Evolutionary conservation across 2,113 vertebrate species (phyloP).

Genomic region (Colinus virginianus): DNA sequence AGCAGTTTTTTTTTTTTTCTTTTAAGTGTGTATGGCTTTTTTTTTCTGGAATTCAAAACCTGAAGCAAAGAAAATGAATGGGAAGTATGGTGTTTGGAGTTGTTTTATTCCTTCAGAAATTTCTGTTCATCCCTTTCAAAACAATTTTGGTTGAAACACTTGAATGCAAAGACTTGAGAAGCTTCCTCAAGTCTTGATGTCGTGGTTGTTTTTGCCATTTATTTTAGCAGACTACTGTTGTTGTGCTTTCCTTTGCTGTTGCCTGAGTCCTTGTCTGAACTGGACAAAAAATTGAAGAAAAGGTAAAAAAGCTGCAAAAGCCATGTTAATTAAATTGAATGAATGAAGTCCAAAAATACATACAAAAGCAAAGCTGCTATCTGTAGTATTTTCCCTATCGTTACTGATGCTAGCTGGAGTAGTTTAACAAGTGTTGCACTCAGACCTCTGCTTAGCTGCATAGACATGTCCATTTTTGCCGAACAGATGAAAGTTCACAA

Average conservation of each 20-base stretch:
- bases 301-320: neutral
- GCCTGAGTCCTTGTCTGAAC: neutral
- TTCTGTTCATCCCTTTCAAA: neutral
- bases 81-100: neutral
- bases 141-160: neutral
- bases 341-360: neutral
- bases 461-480: neutral
- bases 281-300: neutral
- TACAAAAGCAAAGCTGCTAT: neutral
- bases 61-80: neutral
- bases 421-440: neutral
- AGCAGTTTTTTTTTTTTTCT: neutral
- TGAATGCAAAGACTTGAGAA: neutral
- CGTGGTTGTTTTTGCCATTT: neutral
- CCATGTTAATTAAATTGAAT: neutral
- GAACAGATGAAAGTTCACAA: neutral
- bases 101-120: conserved; percentile 15
- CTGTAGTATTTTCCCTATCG: neutral
- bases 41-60: neutral
- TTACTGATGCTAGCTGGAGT: neutral
- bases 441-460: neutral
- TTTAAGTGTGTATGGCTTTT: neutral
- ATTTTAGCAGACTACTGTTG: neutral
- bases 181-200: neutral
- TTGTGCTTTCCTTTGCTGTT: conserved; percentile 5